Evolutionary conservation across 1,140 invertebrate genomes (phyloP).

Genomic region (Drosophila novamexicana): DNA sequence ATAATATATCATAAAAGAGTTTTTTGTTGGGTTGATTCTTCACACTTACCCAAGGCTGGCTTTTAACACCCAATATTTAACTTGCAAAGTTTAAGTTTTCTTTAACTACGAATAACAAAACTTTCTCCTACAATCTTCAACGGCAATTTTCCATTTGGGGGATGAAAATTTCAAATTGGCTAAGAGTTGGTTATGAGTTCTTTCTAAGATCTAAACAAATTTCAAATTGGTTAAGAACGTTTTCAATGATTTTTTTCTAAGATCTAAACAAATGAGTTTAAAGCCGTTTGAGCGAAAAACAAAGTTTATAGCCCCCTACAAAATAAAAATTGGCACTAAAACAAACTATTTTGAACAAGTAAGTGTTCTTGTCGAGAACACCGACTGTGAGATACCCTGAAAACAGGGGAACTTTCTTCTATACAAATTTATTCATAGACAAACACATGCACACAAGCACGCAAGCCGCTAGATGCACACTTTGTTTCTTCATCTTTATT

Average conservation of each 20-base stretch:
- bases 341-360: neutral
- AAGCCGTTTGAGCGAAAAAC: neutral
- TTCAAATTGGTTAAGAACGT: neutral
- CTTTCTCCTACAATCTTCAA: neutral
- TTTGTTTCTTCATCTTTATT: too few species aligned
- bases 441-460: too few species aligned
- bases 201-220: neutral
- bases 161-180: neutral
- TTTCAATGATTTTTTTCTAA: neutral
- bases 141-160: too few species aligned
- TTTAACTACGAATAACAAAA: neutral
- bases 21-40: neutral
- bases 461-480: too few species aligned
- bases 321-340: neutral
- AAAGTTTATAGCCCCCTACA: neutral
- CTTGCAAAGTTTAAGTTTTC: neutral
- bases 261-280: neutral
- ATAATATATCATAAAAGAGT: neutral
- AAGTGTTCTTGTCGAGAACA: too few species aligned
- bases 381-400: too few species aligned
- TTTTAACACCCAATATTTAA: too few species aligned
- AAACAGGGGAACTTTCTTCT: too few species aligned
- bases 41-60: too few species aligned
- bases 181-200: neutral
- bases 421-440: too few species aligned